These are phyloP conservation scores for Nomada goodeniana DNA, from an alignment of 2,888 invertebrate genomes.

Conservation along the genomic window DNA sequence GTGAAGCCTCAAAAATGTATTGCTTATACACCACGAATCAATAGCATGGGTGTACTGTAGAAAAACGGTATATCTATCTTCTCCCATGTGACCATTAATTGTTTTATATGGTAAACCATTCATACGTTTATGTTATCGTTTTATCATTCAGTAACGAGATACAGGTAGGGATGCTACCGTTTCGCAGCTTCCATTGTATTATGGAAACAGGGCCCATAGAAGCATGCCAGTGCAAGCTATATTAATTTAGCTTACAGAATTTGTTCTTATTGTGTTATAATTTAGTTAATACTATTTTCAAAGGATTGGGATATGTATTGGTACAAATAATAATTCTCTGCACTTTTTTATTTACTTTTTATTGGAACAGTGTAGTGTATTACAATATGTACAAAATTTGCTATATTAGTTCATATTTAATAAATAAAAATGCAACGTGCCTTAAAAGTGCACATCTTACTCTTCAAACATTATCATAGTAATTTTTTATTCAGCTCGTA, in stretches of 20 bases:
- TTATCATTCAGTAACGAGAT: not conserved
- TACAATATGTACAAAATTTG: conserved; percentile 72
- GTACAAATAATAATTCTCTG: not conserved
- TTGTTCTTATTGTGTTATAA: too few species aligned
- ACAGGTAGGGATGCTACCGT: not conserved
- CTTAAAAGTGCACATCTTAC: conserved; percentile 41
- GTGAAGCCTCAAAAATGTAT: conserved; percentile 81
- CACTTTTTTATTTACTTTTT: conserved; percentile 43
- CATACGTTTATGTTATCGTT: not conserved
- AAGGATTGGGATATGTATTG: not conserved
- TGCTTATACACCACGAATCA: conserved; percentile 80
- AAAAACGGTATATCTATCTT: conserved; percentile 64
- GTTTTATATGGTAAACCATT: conserved; percentile 6
- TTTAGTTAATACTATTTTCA: too few species aligned
- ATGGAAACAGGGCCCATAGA: too few species aligned
- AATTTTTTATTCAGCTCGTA: conserved; percentile 20
- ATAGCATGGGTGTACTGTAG: conserved; percentile 69
- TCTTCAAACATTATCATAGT: conserved; percentile 15
- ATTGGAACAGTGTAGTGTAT: conserved; percentile 65
- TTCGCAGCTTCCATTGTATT: not conserved
- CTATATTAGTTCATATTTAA: conserved; percentile 41
- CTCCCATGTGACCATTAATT: not conserved
- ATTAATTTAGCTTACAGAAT: not conserved
- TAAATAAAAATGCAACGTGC: conserved; percentile 58
- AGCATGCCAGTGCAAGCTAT: not conserved